Base-by-base conservation (phyloP, 1,140 invertebrate species). In the Bombus vancouverensis region DNA sequence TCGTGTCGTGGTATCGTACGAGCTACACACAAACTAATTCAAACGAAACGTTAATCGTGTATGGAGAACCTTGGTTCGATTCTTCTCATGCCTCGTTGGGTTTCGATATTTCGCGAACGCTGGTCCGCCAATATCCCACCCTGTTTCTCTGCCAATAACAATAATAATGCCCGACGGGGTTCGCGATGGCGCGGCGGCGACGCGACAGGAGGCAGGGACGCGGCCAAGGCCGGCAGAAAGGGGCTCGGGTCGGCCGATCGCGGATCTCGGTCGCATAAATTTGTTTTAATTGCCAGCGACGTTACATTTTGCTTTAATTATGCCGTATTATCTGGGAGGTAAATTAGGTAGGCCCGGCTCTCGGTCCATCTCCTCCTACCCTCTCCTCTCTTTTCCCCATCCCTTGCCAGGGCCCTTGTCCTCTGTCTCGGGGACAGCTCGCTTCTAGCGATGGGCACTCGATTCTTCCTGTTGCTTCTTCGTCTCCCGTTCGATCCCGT, bases 261-360 rank as follows among this genome's bases (percentile, higher is more conserved):
- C 94, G 94, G 93, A 95, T 95, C 95, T 95, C 92, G 94, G 94
- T 95, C 95, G 95, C 95, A 95, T 95, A 95, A 95, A 95, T 95
- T 95, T 95, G 94, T 95, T 95, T 95, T 95, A 95, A 95, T 95
- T 95, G 95, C 95, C 95, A 95, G 94, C 94, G 95, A 95, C 95
- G 94, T 95, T 95, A 95, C 94, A 95, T 95, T 95, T 95, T 95
- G 94, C 95, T 95, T 95, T 95, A 95, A 95, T 95, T 95, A 95
- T 95, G 94, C 95, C 94, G 94, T 94, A 95, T 95, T 95, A 95
- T 95, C 95, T 95, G 95, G 95, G 95, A 95, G 95, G 95, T 95
- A 95, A 95, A 95, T 95, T 95, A 95, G 95, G 95, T 95, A 92
- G 95, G 94, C 93, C 94, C 94, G 92, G 93, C 92, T 93, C 93